Evolutionary conservation across 2,888 invertebrate genomes (phyloP), one percentile per base, ranked within the genome.

Genomic region (Sesia bembeciformis): DNA sequence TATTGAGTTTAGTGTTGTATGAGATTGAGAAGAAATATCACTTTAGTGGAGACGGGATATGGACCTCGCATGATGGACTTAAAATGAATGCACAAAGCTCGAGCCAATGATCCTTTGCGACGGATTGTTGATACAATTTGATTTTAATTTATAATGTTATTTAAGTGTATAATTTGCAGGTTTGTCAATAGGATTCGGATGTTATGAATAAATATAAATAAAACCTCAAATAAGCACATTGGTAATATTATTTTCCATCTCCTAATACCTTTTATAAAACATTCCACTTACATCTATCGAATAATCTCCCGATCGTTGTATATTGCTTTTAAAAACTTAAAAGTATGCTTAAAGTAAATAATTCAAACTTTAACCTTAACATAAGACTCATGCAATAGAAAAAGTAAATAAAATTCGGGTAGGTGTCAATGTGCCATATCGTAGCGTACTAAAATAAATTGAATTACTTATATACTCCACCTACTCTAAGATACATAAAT

Each of bases 11-110:
- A 40, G 90, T 92, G 53, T 68, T 95, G 51, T 96, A 96, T 71
- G 88, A 92, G 55, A 91, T 96, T 39, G 95, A 96, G 75, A 91
- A 90, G 62, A 91, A 92, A 64, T 91, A 92, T 74, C 93, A 95
- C 74, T 96, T 95, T 67, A 93, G 92, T 7, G 95, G 95, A 0
- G 93, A 95, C 68, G 95, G 94, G 0, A 90, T 95, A 49, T 95
- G 94, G 94, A 60, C 70, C 7, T 68, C 67, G 5, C 66, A 74
- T 7, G 84, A 84, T 23, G 69, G 68, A 0, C 46, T 60, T 4
- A 82, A 66, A 8, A 4, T 3, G 5, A 56, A 46, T 46, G 23
- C 46, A 46, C n/a, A 46, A 46, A 6, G n/a, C 3, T 4, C 8
- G 23, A 46, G n/a, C 5, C 46, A 46, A 46, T 46, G 8, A 46